Percentiles rank a stretch among this genome's conserved stretches.
Conservation (phyloP, 2,888 invertebrate genomes). For the Tanypteryx hageni region DNA sequence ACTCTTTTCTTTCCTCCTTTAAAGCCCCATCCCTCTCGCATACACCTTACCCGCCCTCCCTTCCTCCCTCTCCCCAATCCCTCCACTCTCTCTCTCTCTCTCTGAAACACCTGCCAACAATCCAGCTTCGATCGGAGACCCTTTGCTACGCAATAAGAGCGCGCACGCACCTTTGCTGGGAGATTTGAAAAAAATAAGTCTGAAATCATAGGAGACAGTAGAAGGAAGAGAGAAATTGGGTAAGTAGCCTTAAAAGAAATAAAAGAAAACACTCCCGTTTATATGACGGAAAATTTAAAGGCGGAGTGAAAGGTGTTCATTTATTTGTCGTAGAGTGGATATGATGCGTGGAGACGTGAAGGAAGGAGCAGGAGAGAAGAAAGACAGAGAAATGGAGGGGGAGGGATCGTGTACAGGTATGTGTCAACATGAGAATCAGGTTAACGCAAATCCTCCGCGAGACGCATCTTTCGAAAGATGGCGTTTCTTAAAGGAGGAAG, state of each 20-base stretch:
- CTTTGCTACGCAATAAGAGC: background rate
- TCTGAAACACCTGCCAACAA: background rate
- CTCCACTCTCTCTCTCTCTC: background rate
- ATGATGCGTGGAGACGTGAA: background rate
- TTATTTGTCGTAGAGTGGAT: too few species aligned
- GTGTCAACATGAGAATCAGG: background rate
- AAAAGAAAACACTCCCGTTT: background rate
- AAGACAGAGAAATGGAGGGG: background rate
- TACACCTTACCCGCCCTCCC: background rate
- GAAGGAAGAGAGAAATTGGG: background rate
- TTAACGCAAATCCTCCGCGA: background rate
- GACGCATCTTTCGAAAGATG: background rate
- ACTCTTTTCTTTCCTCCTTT: background rate
- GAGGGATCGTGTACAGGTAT: background rate
- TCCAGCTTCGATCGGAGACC: background rate
- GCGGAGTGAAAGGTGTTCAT: too few species aligned
- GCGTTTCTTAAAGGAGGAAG: background rate
- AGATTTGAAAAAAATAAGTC: background rate
- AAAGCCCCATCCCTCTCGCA: too few species aligned
- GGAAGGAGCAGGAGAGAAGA: background rate
- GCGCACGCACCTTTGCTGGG: background rate
- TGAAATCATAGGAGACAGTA: background rate
- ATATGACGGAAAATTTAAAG: too few species aligned
- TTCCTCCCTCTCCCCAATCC: background rate
- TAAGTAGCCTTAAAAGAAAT: background rate